These are phyloP conservation scores for Rosalia funebris DNA, from an alignment of 2,888 invertebrate species.

Conservation along the genomic window DNA sequence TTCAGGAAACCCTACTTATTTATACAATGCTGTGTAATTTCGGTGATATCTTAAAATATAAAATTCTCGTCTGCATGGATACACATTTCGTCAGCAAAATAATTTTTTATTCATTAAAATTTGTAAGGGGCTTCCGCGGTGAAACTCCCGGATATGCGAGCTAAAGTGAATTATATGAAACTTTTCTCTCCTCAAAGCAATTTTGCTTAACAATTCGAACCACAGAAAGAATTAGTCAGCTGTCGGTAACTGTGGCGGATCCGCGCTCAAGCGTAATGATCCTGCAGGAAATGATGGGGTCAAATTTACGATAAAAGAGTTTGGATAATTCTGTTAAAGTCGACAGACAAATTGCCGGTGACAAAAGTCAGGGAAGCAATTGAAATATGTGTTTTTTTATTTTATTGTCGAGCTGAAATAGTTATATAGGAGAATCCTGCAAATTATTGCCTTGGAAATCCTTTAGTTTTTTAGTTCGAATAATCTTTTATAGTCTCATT, in stretches of 20 bases:
- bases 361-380: constrained; percentile 3
- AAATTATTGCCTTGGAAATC: constrained; percentile 2
- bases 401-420: constrained; percentile 2
- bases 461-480: neutral
- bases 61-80: no score
- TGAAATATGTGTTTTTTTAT: constrained; percentile 14
- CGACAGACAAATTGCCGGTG: constrained; percentile 20
- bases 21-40: neutral
- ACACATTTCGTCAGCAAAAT: no score
- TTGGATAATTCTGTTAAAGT: constrained; percentile 44
- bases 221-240: constrained; percentile 31
- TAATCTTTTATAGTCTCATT: no score
- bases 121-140: no score
- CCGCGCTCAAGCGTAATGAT: constrained; percentile 36
- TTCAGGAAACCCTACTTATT: neutral
- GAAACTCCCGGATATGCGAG: no score
- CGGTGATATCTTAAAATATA: neutral
- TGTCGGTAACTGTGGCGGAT: constrained; percentile 25
- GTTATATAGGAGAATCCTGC: neutral
- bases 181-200: constrained; percentile 26
- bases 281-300: constrained; percentile 39
- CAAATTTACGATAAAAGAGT: constrained; percentile 44
- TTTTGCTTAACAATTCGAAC: constrained; percentile 26
- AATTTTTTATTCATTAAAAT: no score
- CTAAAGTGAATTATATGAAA: no score